Base-by-base conservation (phyloP, 2,888 invertebrate species). In the Stenoptilia bipunctidactyla region DNA sequence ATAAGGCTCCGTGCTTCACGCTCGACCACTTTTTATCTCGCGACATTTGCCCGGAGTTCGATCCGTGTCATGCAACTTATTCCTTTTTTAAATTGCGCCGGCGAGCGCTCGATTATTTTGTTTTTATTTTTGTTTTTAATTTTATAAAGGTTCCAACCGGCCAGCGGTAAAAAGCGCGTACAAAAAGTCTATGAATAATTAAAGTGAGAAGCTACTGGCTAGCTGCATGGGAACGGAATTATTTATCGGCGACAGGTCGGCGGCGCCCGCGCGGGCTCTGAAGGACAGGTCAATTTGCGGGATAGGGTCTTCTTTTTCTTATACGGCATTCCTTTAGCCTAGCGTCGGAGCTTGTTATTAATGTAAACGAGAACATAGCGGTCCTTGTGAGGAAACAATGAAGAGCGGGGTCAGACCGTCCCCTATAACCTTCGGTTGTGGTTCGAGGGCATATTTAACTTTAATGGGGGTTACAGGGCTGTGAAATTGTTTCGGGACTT, bases 41-140 rank as follows among this genome's bases (percentile, higher is more conserved):
- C 83, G 83, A 82, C 83, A 83, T 83, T 83, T 82, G 82, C 83
- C 83, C 82, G 75, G 83, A 82, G 83, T 83, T 83, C 83, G 82
- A 80, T 79, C 82, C 82, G 76, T 83, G 83, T 83, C 83, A 82
- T 80, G 77, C 74, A 79, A 77, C 82, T 73, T 80, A 79, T 79
- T 80, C 76, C 79, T 83, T 80, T 83, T 82, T 80, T 74, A 74
- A 80, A 80, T 77, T 80, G 76, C 77, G 70, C 68, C 69, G 13
- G 49, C 41, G 38, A 66, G 53, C 58, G 64, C 67, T 76, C 71
- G 70, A 72, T 76, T 76, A 71, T 71, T 73, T 77, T 73, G 61
- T 70, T n/a, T n/a, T n/a, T 75, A 12, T 34, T 34, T 6, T 34
- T 34, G n/a, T 30, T 75, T 80, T 77, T 71, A 71, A 76, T 79